Evolutionary conservation across 2,113 vertebrate genomes (phyloP), one percentile per base, ranked within the genome.

Genomic region (Sigmodon hispidus): DNA sequence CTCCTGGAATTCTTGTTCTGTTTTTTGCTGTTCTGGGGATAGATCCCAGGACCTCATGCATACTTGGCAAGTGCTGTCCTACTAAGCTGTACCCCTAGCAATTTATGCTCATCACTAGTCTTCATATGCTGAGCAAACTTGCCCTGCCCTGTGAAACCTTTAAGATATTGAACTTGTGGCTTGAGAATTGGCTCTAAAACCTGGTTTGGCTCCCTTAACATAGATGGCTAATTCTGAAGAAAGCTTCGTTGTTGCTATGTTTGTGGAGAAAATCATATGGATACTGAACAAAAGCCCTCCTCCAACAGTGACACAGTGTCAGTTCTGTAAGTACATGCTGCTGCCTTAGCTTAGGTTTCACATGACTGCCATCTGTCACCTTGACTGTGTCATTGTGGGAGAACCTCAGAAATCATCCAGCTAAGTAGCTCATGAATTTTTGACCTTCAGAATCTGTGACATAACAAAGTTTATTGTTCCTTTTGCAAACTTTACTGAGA

Each of bases 161-260:
- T 63, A 83, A 34, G 43, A 55, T 80, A 31, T 52, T 55, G 76
- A 92, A 67, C 36, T 4, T 61, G 34, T 89, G 34, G 59, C 11
- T 69, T 59, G n/a, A 95, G 29, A 31, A 45, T 93, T 89, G 31
- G 29, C 19, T 57, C 50, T 90, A 43, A 76, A 91, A 94, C n/a
- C 29, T 26, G 36, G 3, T 76, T 2, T 69, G 79, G 7, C 24
- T 88, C 90, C n/a, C 1, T 45, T 31, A 11, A 75, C 34, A 83
- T 86, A 17, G 29, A 26, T 75, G 76, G 17, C n/a, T 86, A 36
- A 17, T 63, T 87, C 43, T 93, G 50, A 24, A n/a, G 8, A 2
- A 63, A 75, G 21, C 36, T 34, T 80, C 57, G 31, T 52, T 31
- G 52, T 52, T 31, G 52, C 52, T 24, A 0, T 69, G 29, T 75